A percentile compares a stretch with the other conserved stretches of the same genome.
Conservation (phyloP, 2,113 vertebrate genomes). For the Caloenas nicobarica region DNA sequence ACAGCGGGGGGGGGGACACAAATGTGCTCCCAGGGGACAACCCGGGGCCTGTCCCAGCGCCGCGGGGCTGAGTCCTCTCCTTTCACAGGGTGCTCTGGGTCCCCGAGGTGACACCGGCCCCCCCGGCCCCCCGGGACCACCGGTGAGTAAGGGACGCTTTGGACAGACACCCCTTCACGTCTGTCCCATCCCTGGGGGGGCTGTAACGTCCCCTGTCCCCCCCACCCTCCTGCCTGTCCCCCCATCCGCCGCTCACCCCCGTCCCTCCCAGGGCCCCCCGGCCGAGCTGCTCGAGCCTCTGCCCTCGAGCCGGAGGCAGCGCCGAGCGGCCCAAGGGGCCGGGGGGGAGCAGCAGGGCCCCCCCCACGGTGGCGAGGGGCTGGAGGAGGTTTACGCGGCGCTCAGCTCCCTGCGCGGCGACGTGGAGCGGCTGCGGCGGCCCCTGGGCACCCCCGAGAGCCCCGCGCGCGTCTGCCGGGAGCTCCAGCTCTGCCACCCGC, state of each 20-base stretch:
- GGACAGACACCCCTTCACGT: not conserved
- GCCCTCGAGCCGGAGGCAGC: conserved; percentile 74
- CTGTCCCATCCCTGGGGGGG: not conserved
- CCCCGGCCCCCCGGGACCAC: conserved; percentile 79
- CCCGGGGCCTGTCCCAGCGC: rapidly evolving
- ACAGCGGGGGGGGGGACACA: no score
- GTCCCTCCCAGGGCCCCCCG: conserved; percentile 77
- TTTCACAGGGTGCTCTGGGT: conserved; percentile 77
- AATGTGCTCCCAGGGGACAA: not conserved
- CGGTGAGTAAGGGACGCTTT: conserved; percentile 73
- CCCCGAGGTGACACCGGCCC: conserved; percentile 80
- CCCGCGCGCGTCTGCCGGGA: conserved; percentile 88
- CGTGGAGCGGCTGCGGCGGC: conserved; percentile 83
- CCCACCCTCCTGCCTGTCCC: no score
- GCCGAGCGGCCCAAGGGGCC: not conserved
- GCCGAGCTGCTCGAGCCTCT: conserved; percentile 74
- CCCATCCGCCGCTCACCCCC: no score
- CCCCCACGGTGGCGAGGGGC: conserved; percentile 65
- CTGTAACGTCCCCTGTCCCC: not conserved
- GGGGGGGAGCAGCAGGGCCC: conserved; percentile 26
- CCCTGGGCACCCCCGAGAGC: conserved; percentile 84
- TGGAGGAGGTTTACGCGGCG: conserved; percentile 89
- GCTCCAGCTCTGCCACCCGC: conserved; percentile 64
- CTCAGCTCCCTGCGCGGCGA: conserved; percentile 87
- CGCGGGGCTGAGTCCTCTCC: not conserved